Evolutionary conservation across 2,797 vertebrate genomes (phyloP).

Genomic region (Cyclopterus lumpus): DNA sequence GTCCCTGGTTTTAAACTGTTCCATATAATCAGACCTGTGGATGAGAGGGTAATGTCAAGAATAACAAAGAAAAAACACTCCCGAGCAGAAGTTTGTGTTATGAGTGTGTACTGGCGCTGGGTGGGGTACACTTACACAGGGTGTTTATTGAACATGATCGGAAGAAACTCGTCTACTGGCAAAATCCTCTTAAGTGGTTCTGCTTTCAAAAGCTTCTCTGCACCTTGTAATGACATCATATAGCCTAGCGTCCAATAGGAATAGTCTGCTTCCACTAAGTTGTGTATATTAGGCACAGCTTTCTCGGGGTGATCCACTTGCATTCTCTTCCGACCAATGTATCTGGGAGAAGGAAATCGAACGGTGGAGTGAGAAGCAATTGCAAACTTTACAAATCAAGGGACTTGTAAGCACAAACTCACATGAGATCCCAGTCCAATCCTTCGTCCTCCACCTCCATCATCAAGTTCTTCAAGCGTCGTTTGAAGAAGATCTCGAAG

Average conservation of each 20-base stretch:
- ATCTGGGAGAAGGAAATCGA: slow-evolving; percentile 75
- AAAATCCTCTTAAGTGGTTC: slow-evolving; percentile 88
- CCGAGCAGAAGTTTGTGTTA: not conserved
- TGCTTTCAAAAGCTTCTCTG: slow-evolving; percentile 88
- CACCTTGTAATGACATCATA: slow-evolving; percentile 90
- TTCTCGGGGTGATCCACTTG: slow-evolving; percentile 92
- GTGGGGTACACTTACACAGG: slow-evolving; percentile 86
- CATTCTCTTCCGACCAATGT: slow-evolving; percentile 94
- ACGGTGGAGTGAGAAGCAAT: not conserved
- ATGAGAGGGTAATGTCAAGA: slow-evolving; percentile 6
- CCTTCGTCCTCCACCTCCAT: slow-evolving; percentile 83
- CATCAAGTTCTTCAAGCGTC: slow-evolving; percentile 90
- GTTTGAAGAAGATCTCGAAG: slow-evolving; percentile 95
- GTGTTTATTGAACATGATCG: slow-evolving; percentile 94
- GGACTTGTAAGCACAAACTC: slow-evolving; percentile 57
- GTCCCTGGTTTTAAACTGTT: slow-evolving; percentile 88
- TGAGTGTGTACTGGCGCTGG: not conserved
- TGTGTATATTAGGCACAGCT: slow-evolving; percentile 89
- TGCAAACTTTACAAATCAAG: not conserved
- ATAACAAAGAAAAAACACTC: not conserved
- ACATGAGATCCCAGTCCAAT: slow-evolving; percentile 94
- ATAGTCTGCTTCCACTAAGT: slow-evolving; percentile 92
- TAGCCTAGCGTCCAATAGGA: slow-evolving; percentile 95
- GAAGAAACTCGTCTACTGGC: slow-evolving; percentile 94
- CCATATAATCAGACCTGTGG: slow-evolving; percentile 88